These are phyloP conservation scores for Sclerodermus sp. DNA, from an alignment of 2,888 invertebrate species.

Conservation along the genomic window DNA sequence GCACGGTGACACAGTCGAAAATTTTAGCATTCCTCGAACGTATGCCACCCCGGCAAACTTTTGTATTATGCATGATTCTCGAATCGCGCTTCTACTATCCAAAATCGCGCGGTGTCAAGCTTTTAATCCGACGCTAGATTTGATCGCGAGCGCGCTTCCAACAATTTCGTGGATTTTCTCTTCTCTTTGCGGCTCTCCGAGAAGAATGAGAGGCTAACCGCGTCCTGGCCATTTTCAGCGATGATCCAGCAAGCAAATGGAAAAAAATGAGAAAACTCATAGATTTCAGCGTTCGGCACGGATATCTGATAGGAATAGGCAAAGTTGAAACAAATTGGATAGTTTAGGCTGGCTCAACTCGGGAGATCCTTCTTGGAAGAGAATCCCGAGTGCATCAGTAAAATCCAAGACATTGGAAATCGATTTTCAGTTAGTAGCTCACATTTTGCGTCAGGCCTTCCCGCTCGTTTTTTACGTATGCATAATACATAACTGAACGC, in stretches of 20 bases:
- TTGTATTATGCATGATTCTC: conserved; percentile 30
- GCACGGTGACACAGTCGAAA: conserved; percentile 13
- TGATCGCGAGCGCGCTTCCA: too few relatives aligned
- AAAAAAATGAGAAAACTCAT: too few relatives aligned
- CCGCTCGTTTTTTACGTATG: conserved; percentile 39
- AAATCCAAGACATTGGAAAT: conserved; percentile 20
- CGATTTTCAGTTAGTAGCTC: conserved; percentile 28
- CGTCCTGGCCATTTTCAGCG: too few relatives aligned
- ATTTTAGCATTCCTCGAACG: conserved; percentile 27
- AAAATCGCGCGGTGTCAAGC: too few relatives aligned
- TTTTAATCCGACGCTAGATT: too few relatives aligned
- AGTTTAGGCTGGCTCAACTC: background rate
- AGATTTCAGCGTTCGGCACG: too few relatives aligned
- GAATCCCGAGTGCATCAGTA: background rate
- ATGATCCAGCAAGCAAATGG: too few relatives aligned
- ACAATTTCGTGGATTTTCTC: too few relatives aligned
- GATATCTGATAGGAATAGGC: too few relatives aligned
- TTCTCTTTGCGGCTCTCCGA: too few relatives aligned
- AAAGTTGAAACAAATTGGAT: conserved; percentile 11
- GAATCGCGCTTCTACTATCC: conserved; percentile 8
- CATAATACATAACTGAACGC: conserved; percentile 51
- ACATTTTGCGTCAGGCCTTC: conserved; percentile 1
- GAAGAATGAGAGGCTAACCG: too few relatives aligned
- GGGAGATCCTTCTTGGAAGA: background rate
- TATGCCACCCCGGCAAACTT: conserved; percentile 20